Conservation (phyloP, 2,797 vertebrate genomes). For the Chelmon rostratus region DNA sequence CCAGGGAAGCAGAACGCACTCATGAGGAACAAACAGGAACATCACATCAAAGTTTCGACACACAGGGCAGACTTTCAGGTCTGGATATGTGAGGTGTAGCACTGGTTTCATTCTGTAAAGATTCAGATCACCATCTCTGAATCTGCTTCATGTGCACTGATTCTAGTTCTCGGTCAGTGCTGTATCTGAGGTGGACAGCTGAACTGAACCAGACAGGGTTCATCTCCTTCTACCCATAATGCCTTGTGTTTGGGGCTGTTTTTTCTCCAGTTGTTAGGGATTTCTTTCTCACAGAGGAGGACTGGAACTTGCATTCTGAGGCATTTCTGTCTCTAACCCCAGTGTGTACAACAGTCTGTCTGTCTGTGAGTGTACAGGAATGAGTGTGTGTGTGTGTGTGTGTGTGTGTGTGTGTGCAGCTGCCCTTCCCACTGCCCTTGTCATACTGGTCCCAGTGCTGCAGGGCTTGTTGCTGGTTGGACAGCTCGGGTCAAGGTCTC, state of each 20-base stretch:
- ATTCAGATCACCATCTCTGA: background rate
- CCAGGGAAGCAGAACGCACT: constrained; percentile 14
- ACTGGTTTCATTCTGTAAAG: background rate
- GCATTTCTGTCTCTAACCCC: constrained; percentile 42
- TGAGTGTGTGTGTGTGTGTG: constrained; percentile 40
- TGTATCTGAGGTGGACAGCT: constrained; percentile 7
- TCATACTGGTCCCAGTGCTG: constrained; percentile 82
- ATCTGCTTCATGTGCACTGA: background rate
- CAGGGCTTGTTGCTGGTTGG: constrained; percentile 78
- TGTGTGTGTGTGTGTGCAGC: constrained; percentile 45
- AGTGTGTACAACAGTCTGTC: constrained; percentile 19
- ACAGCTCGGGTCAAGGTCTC: constrained; percentile 83
- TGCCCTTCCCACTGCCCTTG: constrained; percentile 83
- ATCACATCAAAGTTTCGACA: constrained; percentile 1
- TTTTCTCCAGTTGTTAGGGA: constrained; percentile 25
- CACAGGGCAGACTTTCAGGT: background rate
- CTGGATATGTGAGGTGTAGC: background rate
- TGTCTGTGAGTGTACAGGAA: constrained; percentile 33
- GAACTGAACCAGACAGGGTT: background rate
- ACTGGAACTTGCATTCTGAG: constrained; percentile 56
- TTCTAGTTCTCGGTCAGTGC: background rate
- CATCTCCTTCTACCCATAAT: constrained; percentile 18
- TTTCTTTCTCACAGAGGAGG: constrained; percentile 22
- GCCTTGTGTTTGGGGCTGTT: constrained; percentile 32
- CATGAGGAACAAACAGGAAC: constrained; percentile 33